Percentiles rank a stretch among this genome's conserved stretches.
phyloP scores from a whole-genome alignment of 2,888 invertebrate species.

The Erebia palarica region DNA sequence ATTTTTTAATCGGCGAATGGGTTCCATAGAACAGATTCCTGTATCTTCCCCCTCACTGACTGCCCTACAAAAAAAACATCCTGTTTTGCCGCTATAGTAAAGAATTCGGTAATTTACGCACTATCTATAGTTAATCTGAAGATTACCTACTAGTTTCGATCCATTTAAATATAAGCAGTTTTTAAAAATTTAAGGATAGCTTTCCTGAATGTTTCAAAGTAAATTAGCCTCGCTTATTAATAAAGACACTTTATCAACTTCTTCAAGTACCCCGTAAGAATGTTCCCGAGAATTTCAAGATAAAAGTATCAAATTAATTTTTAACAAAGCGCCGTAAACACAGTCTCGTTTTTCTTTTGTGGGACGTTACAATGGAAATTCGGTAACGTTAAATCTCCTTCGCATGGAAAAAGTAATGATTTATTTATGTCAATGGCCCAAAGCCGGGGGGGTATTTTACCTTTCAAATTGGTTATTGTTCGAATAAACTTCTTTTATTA shows the following conservation, averaged over 20 bases:
- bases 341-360: slow-evolving; percentile 76
- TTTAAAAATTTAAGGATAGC: neutral
- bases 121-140: too few species aligned
- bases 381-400: slow-evolving; percentile 55
- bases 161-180: too few species aligned
- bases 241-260: slow-evolving; percentile 32
- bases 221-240: slow-evolving; percentile 35
- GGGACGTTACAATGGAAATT: slow-evolving; percentile 76
- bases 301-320: slow-evolving; percentile 80
- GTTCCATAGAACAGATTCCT: too few species aligned
- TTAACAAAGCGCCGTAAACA: slow-evolving; percentile 75
- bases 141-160: neutral
- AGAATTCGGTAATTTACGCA: too few species aligned
- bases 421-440: slow-evolving; percentile 81
- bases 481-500: slow-evolving; percentile 78
- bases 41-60: too few species aligned
- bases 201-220: slow-evolving; percentile 29
- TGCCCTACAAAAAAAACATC: too few species aligned
- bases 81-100: too few species aligned
- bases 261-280: slow-evolving; percentile 47
- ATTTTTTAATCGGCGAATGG: too few species aligned
- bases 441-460: slow-evolving; percentile 66
- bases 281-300: slow-evolving; percentile 64
- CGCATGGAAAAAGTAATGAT: slow-evolving; percentile 70
- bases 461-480: slow-evolving; percentile 80